Conservation (phyloP, 2,888 invertebrate species). For the Poecilus cupreus region DNA sequence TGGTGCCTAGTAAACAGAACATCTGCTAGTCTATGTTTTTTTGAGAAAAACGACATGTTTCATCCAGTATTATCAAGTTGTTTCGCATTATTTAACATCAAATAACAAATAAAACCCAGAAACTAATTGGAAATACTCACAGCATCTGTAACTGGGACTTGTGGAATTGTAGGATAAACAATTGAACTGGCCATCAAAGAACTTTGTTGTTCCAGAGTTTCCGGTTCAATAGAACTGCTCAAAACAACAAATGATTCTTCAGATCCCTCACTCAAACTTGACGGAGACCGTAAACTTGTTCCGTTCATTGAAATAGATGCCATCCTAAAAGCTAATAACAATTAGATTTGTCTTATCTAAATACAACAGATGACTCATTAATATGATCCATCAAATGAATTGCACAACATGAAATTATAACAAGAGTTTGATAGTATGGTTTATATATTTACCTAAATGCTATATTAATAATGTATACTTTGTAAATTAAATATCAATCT, state of each 20-base stretch:
- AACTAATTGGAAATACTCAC: slow-evolving; percentile 18
- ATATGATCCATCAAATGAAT: no score
- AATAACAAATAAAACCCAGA: slow-evolving; percentile 11
- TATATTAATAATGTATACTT: background rate
- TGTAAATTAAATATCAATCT: background rate
- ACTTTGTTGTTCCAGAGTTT: slow-evolving; percentile 35
- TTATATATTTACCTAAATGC: background rate
- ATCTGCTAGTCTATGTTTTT: no score
- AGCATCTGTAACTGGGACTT: slow-evolving; percentile 46
- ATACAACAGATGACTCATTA: background rate
- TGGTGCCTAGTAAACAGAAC: no score
- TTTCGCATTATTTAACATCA: no score
- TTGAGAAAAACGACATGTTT: no score
- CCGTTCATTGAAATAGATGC: slow-evolving; percentile 54
- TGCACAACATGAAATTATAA: background rate
- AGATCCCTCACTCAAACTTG: slow-evolving; percentile 44
- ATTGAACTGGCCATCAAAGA: slow-evolving; percentile 33
- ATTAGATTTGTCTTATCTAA: background rate
- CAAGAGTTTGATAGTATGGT: background rate
- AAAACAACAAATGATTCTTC: slow-evolving; percentile 69
- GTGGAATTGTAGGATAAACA: slow-evolving; percentile 59
- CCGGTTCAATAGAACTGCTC: slow-evolving; percentile 61
- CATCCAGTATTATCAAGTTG: no score
- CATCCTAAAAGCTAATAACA: slow-evolving; percentile 24
- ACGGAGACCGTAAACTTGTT: background rate